Evolutionary conservation across 2,113 vertebrate species (phyloP).

Genomic region (Anhinga anhinga): DNA sequence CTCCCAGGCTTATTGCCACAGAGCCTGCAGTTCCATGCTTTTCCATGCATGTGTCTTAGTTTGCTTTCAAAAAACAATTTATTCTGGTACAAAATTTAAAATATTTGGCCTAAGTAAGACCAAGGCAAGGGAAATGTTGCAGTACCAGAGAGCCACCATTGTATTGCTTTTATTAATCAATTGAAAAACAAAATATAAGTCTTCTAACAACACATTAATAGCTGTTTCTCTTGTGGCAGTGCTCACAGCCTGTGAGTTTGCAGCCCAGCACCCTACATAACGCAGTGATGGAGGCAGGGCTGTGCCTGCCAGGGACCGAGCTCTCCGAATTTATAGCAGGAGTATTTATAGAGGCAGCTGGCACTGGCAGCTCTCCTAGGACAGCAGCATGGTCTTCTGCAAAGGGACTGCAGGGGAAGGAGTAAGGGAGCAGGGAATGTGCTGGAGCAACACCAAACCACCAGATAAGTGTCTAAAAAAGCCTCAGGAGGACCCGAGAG

Average conservation of each 20-base stretch:
- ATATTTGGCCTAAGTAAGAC: not conserved
- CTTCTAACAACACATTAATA: not conserved
- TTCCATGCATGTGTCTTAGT: rapidly evolving
- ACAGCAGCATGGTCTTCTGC: not conserved
- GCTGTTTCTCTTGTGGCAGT: not conserved
- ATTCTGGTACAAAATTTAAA: not conserved
- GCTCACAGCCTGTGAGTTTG: not conserved
- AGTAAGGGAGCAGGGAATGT: not conserved
- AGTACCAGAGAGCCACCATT: not conserved
- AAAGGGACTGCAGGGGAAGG: not conserved
- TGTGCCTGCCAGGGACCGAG: not conserved
- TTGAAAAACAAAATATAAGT: not conserved
- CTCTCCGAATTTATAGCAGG: not conserved
- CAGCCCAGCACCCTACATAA: not conserved
- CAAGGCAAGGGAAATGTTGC: not conserved
- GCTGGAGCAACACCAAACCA: not conserved
- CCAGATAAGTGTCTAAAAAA: not conserved
- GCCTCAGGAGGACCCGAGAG: not conserved
- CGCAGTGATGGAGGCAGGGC: not conserved
- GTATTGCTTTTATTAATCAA: not conserved
- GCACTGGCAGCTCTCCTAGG: not conserved
- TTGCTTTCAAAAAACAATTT: not conserved
- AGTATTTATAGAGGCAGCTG: constrained; percentile 39
- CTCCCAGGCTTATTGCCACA: not conserved
- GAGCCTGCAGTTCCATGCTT: not conserved